Conservation (phyloP, 2,113 vertebrate genomes). For the Accipiter cooperii region DNA sequence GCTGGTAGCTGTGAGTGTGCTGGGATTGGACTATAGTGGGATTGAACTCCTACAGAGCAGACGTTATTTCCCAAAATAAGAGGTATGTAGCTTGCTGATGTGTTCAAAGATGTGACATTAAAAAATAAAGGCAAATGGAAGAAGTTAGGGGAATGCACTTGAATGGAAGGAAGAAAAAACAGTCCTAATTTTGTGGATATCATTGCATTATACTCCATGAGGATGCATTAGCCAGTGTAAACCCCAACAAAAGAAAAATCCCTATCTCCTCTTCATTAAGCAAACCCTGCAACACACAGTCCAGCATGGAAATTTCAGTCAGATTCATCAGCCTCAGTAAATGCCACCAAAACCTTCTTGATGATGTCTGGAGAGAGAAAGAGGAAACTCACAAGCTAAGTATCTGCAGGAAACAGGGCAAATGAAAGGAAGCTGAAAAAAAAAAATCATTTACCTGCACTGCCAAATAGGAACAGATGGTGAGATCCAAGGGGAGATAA, state of each 20-base stretch:
- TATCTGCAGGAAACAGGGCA: slow-evolving; percentile 17
- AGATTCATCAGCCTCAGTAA: neutral
- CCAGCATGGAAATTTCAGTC: neutral
- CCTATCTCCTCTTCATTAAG: neutral
- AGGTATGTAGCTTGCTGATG: neutral
- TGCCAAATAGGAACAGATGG: slow-evolving; percentile 69
- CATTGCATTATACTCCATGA: neutral
- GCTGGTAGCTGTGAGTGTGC: neutral
- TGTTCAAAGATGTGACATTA: neutral
- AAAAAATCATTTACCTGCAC: slow-evolving; percentile 38
- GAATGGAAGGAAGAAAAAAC: neutral
- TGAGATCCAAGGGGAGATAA: slow-evolving; percentile 63
- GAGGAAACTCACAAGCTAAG: neutral
- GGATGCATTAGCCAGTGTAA: neutral
- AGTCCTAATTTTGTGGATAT: neutral
- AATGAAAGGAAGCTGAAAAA: slow-evolving; percentile 38
- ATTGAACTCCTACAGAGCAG: neutral
- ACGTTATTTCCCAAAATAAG: neutral
- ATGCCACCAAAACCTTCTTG: neutral
- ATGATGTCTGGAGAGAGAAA: neutral
- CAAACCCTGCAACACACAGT: neutral
- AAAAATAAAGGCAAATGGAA: neutral
- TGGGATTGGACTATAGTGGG: neutral
- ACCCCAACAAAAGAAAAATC: neutral
- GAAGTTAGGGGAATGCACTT: neutral